Conservation (phyloP, 2,113 vertebrate species). For the Climacteris rufus region DNA sequence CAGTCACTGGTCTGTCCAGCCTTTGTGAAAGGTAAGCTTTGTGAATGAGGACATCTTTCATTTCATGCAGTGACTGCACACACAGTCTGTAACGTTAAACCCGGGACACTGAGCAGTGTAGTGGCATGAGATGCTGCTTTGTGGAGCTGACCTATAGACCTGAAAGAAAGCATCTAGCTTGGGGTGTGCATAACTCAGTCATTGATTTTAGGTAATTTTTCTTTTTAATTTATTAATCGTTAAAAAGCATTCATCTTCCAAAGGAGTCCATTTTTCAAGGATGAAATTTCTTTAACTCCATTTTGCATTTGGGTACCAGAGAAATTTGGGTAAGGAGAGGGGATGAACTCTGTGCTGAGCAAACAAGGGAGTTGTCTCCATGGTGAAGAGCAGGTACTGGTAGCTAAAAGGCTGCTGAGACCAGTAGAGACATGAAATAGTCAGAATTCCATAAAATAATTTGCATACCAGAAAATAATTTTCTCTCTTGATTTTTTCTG, state of each 20-base stretch:
- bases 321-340: background rate
- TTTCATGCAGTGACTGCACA: background rate
- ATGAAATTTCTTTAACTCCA: background rate
- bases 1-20: background rate
- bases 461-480: background rate
- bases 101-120: background rate
- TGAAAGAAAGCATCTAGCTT: background rate
- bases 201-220: background rate
- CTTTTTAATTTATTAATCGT: background rate
- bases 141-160: background rate
- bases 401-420: background rate
- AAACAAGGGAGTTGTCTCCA: background rate
- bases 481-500: background rate
- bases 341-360: background rate
- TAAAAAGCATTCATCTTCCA: background rate
- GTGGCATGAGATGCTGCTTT: background rate
- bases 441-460: background rate
- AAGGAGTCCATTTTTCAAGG: background rate
- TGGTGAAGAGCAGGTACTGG: background rate
- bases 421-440: background rate
- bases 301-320: background rate
- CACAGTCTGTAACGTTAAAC: background rate
- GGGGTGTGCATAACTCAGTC: background rate
- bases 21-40: background rate
- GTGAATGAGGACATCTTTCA: fast-evolving